Base-by-base conservation (phyloP, 1,140 invertebrate genomes). In the Solen grandis region DNA sequence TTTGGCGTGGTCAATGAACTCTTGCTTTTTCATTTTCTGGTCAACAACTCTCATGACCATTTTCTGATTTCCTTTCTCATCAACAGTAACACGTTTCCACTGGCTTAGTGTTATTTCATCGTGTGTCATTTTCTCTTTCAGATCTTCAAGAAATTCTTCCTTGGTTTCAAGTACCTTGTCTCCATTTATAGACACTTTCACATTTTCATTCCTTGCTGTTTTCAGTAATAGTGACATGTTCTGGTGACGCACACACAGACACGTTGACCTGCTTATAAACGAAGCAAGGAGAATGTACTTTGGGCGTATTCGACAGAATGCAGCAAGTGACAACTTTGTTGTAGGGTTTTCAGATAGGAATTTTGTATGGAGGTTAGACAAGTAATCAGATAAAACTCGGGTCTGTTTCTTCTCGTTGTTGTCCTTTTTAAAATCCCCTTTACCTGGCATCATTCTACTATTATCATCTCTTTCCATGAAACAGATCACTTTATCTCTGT, bases 401-500 rank as follows among this genome's bases (percentile, higher is more conserved):
- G 41, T 65, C 19, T 63, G 38, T 76, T 65, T 65, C 27, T 54
- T 66, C 8, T 41, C 25, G 54, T 29, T 3, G 22, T 76, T n/a
- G 10, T 2, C 38, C 38, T 46, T 76, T 27, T 46, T 63, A 2
- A 3, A 50, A 63, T 76, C 73, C 14, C 5, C 35, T 25, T 76
- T 76, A n/a, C 73, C 73, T 16, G 73, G 73, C 31, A 31, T 46
- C 22, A 31, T 63, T n/a, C 73, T 3, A 65, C 73, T 60, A 41
- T 52, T 65, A 33, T 76, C 73, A 5, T 76, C 73, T 52, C 73
- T 63, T 52, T 76, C 38, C 31, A 76, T 31, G 52, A 76, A 76
- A 38, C 14, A 1, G 35, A 75, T 27, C 19, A 63, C 73, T 16
- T 54, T 63, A 25, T 52, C 33, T 41, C 29, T 35, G 29, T 33